These are phyloP conservation scores for Epistrophe grossulariae DNA, from an alignment of 2,888 invertebrate genomes.

Conservation along the genomic window DNA sequence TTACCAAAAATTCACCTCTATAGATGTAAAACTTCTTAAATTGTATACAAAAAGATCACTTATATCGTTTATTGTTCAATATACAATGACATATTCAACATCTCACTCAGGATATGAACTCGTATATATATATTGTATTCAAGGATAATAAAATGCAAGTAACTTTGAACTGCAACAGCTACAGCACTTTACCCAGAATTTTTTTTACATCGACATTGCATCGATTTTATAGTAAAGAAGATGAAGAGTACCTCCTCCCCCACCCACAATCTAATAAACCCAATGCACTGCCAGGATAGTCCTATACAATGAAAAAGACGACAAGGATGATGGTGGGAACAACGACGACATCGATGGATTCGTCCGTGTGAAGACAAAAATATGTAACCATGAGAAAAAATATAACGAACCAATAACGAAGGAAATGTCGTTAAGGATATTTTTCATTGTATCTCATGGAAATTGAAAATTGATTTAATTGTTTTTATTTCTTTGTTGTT, in stretches of 20 bases:
- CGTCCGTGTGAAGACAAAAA: slow-evolving; percentile 17
- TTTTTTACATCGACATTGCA: slow-evolving; percentile 29
- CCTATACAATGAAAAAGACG: not conserved
- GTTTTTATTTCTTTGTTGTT: slow-evolving; percentile 33
- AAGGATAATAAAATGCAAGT: slow-evolving; percentile 49
- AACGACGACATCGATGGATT: not conserved
- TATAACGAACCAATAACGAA: slow-evolving; percentile 57
- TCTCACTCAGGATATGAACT: slow-evolving; percentile 29
- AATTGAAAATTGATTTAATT: slow-evolving; percentile 69
- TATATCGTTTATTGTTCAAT: slow-evolving; percentile 35
- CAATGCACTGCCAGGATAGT: not conserved
- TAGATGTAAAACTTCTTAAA: slow-evolving; percentile 18
- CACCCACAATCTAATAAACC: not conserved
- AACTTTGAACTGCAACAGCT: slow-evolving; percentile 36
- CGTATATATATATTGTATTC: not conserved
- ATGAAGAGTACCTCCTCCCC: slow-evolving; percentile 10
- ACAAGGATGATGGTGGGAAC: not conserved
- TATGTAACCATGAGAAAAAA: slow-evolving; percentile 42
- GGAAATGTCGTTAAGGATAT: slow-evolving; percentile 57
- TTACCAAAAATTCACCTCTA: not conserved
- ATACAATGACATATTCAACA: slow-evolving; percentile 22
- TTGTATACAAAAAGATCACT: slow-evolving; percentile 49
- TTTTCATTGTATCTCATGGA: slow-evolving; percentile 63
- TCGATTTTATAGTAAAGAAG: slow-evolving; percentile 35
- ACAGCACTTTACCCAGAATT: slow-evolving; percentile 31